phyloP scores from a whole-genome alignment of 2,888 invertebrate species.

The Mesorhabditis spiculigera region DNA sequence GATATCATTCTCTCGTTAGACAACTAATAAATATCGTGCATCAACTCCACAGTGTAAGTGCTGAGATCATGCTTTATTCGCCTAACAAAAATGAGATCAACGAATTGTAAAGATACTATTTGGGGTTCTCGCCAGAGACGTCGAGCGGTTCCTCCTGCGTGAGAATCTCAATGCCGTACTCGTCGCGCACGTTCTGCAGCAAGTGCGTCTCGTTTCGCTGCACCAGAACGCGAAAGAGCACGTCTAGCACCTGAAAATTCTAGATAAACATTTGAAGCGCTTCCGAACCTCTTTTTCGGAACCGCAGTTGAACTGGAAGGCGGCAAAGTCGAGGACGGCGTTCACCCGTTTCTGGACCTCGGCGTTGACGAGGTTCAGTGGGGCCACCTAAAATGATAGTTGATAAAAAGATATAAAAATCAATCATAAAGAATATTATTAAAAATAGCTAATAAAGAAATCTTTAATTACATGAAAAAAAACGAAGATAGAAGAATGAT shows the following conservation, averaged over 20 bases:
- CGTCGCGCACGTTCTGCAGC: not conserved
- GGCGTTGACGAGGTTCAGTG: not conserved
- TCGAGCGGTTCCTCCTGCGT: not conserved
- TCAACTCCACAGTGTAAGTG: too few species aligned
- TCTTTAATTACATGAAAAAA: too few species aligned
- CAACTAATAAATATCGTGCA: too few species aligned
- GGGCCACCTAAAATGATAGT: too few species aligned
- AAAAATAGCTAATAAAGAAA: too few species aligned
- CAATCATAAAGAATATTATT: too few species aligned
- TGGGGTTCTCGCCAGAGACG: not conserved
- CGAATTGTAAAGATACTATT: too few species aligned
- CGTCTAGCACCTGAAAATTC: not conserved
- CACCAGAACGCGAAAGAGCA: not conserved
- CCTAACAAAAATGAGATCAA: too few species aligned
- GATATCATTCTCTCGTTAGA: too few species aligned
- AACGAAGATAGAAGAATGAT: too few species aligned
- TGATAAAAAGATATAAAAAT: too few species aligned
- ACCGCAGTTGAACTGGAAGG: not conserved
- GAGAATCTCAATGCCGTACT: not conserved
- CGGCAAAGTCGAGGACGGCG: constrained; percentile 1
- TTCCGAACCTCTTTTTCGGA: not conserved
- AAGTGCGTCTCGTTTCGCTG: not conserved
- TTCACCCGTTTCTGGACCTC: not conserved
- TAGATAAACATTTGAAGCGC: not conserved
- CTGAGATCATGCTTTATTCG: too few species aligned